Conservation (phyloP, 2,888 invertebrate species). For the Agrotis clavis region DNA sequence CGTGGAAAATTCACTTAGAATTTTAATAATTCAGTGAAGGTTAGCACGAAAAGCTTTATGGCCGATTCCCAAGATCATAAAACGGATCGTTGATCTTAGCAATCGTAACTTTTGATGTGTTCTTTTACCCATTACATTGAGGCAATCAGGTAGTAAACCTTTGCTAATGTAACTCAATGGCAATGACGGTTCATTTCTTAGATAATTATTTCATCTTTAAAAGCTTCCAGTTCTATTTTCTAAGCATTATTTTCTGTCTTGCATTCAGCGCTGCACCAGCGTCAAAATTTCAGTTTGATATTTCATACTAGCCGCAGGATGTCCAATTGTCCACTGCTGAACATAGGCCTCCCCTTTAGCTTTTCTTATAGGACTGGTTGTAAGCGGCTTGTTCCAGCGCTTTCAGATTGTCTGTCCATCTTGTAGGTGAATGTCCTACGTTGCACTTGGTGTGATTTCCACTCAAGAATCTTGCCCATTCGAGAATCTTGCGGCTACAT, state of each 20-base stretch:
- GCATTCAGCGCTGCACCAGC: not conserved
- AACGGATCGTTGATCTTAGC: constrained; percentile 2
- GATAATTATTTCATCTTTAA: not conserved
- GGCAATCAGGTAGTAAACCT: constrained; percentile 7
- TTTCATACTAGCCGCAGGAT: too few relatives aligned
- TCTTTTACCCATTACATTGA: constrained; percentile 9
- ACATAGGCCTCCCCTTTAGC: too few relatives aligned
- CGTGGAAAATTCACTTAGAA: not conserved
- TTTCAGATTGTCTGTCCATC: too few relatives aligned
- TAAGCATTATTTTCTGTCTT: not conserved
- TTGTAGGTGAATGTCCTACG: too few relatives aligned
- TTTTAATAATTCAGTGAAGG: not conserved
- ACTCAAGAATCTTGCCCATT: too few relatives aligned
- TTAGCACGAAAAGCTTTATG: not conserved
- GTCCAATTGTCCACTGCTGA: too few relatives aligned
- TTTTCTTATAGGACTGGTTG: too few relatives aligned
- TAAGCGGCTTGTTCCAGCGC: too few relatives aligned
- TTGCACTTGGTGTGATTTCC: too few relatives aligned
- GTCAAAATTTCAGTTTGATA: too few relatives aligned
- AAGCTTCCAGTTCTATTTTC: too few relatives aligned
- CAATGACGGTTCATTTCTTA: not conserved
- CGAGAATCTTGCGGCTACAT: too few relatives aligned
- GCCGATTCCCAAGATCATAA: not conserved
- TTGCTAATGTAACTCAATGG: not conserved
- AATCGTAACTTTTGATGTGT: constrained; percentile 27